Percentiles rank a stretch among this genome's conserved stretches.
Conservation (phyloP, 2,113 vertebrate species). For the Microcebus griseorufus region DNA sequence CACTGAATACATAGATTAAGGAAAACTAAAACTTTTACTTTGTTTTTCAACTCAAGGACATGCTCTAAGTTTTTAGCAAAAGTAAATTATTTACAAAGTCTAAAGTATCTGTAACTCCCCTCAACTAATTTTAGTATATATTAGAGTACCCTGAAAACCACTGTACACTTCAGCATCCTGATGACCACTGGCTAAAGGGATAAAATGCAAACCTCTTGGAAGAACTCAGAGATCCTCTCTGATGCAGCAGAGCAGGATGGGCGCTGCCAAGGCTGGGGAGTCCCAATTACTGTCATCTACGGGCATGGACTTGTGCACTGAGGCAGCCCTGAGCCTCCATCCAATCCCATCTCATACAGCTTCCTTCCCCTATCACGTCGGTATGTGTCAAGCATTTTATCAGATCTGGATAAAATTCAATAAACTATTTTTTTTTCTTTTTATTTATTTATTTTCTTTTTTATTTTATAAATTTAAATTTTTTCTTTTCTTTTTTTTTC, state of each 20-base stretch:
- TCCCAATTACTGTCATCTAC: not conserved
- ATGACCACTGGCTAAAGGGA: not conserved
- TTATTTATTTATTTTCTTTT: no score
- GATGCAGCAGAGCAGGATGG: not conserved
- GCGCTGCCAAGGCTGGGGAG: not conserved
- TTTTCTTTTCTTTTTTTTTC: no score
- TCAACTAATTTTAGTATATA: not conserved
- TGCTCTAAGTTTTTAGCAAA: conserved; percentile 23
- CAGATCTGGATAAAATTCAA: not conserved
- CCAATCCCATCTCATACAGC: not conserved
- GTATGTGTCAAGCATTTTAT: not conserved
- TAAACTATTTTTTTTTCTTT: not conserved
- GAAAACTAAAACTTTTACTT: not conserved
- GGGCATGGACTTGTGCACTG: not conserved
- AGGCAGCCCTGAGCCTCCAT: not conserved
- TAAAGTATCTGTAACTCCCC: not conserved
- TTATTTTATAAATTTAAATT: no score
- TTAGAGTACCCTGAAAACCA: not conserved
- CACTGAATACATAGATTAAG: not conserved
- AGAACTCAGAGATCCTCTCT: not conserved
- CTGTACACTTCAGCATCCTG: not conserved
- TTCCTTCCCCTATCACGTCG: not conserved
- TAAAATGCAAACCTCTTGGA: not conserved
- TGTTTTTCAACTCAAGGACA: not conserved
- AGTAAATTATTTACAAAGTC: conserved; percentile 32